These are phyloP conservation scores for Gymnogyps californianus DNA, from an alignment of 2,113 vertebrate species.

Conservation along the genomic window DNA sequence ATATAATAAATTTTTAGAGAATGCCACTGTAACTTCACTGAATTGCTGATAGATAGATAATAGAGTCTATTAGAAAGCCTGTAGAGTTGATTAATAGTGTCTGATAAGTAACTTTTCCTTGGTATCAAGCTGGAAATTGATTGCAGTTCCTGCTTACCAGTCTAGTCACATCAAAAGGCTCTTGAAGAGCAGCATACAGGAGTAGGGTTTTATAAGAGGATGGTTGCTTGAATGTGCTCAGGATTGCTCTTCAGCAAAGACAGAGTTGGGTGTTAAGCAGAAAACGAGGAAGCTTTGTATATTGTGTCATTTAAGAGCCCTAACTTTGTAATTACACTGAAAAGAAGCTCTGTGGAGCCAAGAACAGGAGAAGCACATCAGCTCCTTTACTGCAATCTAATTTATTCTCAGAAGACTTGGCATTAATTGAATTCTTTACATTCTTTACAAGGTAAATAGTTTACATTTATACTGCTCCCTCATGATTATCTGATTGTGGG, in stretches of 20 bases:
- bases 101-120: constrained; percentile 55
- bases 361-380: neutral
- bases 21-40: neutral
- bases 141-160: constrained; percentile 51
- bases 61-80: constrained; percentile 15
- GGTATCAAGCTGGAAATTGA: constrained; percentile 50
- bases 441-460: constrained; percentile 8
- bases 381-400: neutral
- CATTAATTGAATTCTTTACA: constrained; percentile 3
- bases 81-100: constrained; percentile 43
- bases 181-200: constrained; percentile 6
- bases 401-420: neutral
- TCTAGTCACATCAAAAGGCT: constrained; percentile 52
- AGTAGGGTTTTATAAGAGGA: constrained; percentile 1
- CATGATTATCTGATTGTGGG: neutral
- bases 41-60: constrained; percentile 35
- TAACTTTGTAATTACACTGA: neutral
- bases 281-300: neutral
- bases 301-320: neutral
- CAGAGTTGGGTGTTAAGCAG: neutral
- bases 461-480: neutral
- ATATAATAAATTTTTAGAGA: neutral
- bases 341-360: neutral
- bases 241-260: constrained; percentile 27
- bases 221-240: neutral